These are phyloP conservation scores for Xestoiulus laeticollis DNA, from an alignment of 2,888 invertebrate genomes.

Conservation along the genomic window DNA sequence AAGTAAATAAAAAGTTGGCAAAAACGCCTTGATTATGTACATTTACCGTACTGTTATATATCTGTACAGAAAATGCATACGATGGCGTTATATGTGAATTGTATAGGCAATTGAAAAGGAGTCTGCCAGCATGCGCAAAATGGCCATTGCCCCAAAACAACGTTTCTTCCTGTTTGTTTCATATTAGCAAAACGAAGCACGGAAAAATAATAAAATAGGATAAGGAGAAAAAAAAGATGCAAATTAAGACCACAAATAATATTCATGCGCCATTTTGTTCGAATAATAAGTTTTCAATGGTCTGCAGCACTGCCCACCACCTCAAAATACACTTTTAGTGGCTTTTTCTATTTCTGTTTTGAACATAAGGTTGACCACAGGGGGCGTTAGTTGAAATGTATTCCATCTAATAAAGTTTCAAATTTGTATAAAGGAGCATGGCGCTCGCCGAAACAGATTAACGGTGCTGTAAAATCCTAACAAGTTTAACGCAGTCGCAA, in stretches of 20 bases:
- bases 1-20: too few species aligned
- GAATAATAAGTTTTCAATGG: background rate
- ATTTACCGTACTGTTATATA: too few species aligned
- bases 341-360: background rate
- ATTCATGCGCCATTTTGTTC: background rate
- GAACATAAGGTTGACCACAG: background rate
- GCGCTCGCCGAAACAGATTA: background rate
- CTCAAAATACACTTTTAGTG: background rate
- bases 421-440: background rate
- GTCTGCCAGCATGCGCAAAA: background rate
- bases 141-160: background rate
- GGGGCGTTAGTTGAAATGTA: background rate
- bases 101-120: background rate
- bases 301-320: background rate
- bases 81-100: background rate
- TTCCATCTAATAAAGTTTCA: background rate
- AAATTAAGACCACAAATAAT: conserved; percentile 4
- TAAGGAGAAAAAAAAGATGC: background rate
- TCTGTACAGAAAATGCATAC: too few species aligned
- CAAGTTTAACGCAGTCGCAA: background rate
- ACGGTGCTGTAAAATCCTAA: background rate
- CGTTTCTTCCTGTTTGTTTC: background rate
- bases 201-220: background rate
- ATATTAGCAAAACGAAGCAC: background rate
- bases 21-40: too few species aligned